A percentile compares a stretch with the other conserved stretches of the same genome.
Conservation (phyloP, 2,113 vertebrate species). For the Cynopterus brachyotis region DNA sequence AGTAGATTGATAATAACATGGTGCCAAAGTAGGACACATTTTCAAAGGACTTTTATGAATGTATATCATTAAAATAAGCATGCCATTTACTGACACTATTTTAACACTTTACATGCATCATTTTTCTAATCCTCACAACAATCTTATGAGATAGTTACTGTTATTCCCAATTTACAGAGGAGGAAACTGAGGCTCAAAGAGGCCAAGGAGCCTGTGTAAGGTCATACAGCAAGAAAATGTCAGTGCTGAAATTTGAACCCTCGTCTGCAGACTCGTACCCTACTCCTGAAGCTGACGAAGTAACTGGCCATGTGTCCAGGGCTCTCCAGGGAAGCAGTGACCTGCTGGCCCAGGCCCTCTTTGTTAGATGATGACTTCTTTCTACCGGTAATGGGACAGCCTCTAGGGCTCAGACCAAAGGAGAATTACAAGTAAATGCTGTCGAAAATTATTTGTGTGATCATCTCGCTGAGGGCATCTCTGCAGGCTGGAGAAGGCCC, state of each 20-base stretch:
- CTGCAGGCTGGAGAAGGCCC: neutral
- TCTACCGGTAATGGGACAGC: neutral
- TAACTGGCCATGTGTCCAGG: neutral
- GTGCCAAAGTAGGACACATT: neutral
- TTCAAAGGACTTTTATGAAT: neutral
- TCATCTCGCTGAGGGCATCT: neutral
- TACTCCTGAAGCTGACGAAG: neutral
- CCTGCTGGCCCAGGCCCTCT: neutral
- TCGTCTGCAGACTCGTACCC: neutral
- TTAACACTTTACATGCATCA: neutral
- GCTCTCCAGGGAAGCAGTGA: neutral
- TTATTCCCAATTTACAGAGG: neutral
- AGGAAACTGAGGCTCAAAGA: neutral
- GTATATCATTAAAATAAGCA: neutral
- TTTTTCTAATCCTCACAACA: neutral
- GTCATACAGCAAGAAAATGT: neutral
- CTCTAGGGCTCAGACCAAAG: neutral
- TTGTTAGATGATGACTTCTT: neutral
- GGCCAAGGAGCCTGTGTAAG: neutral
- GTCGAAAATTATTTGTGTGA: neutral
- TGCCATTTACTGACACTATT: neutral
- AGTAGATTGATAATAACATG: neutral
- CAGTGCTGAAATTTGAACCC: neutral
- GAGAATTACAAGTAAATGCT: neutral
- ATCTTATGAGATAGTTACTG: neutral